These are phyloP conservation scores for Epistrophe grossulariae DNA, from an alignment of 2,888 invertebrate genomes.

Conservation along the genomic window DNA sequence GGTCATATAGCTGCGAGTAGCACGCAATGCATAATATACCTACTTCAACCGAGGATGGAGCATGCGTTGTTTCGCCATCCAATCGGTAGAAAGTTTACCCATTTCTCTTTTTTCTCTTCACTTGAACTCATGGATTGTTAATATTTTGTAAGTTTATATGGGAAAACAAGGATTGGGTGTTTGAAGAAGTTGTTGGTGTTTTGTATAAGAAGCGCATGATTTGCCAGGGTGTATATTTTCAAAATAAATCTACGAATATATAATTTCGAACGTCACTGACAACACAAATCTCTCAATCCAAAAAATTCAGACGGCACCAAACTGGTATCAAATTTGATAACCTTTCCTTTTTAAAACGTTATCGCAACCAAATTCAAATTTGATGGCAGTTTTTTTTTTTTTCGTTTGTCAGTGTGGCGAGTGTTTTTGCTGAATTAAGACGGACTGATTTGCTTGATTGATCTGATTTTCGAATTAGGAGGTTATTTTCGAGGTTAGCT, in stretches of 20 bases:
- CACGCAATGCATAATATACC: conserved; percentile 23
- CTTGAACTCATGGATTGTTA: conserved; percentile 28
- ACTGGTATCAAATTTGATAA: conserved; percentile 25
- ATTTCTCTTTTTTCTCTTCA: conserved; percentile 44
- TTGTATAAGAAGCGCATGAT: conserved; percentile 34
- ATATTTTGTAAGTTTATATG: not conserved
- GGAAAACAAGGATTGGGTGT: conserved; percentile 17
- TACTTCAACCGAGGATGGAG: conserved; percentile 22
- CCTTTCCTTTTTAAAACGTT: conserved; percentile 14
- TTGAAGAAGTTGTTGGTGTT: not conserved
- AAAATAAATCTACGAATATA: not conserved
- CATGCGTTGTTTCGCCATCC: conserved; percentile 57
- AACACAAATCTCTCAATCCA: not conserved
- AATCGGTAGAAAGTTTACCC: conserved; percentile 33
- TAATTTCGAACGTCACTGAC: conserved; percentile 14
- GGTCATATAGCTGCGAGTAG: conserved; percentile 23
- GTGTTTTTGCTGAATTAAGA: not conserved
- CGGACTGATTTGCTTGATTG: not conserved
- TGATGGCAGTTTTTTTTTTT: conserved; percentile 7
- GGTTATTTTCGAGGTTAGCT: too few species aligned
- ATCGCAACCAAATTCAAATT: conserved; percentile 7
- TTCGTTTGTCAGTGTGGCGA: not conserved
- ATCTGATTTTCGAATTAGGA: not conserved
- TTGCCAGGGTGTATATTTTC: not conserved
- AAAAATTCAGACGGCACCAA: conserved; percentile 38